These are phyloP conservation scores for Chelonus formosanus DNA, from an alignment of 2,888 invertebrate genomes.

Conservation along the genomic window DNA sequence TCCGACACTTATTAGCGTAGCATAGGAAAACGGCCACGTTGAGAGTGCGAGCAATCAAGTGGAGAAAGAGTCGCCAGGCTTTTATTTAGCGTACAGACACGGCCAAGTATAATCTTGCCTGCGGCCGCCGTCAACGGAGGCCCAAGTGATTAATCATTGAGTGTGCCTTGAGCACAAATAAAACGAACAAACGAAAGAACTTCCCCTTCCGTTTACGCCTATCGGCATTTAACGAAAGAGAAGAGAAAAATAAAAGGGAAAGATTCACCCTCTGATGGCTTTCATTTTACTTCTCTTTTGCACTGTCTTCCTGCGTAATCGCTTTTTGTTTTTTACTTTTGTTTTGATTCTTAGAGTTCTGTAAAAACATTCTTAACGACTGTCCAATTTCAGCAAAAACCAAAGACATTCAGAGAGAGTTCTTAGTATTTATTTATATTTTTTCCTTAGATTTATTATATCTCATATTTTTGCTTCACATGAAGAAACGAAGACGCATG, in stretches of 20 bases:
- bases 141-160: conserved; percentile 34
- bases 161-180: conserved; percentile 26
- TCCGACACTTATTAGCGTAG: conserved; percentile 20
- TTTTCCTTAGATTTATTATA: conserved; percentile 4
- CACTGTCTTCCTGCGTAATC: conserved; percentile 12
- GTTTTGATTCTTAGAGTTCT: too few relatives aligned
- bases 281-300: conserved; percentile 19
- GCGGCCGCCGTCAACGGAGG: conserved; percentile 32
- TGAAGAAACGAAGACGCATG: conserved; percentile 37
- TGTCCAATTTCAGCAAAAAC: conserved; percentile 21
- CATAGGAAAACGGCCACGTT: conserved; percentile 14
- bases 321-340: neutral
- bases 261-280: conserved; percentile 23
- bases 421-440: conserved; percentile 2
- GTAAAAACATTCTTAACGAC: neutral
- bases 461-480: conserved; percentile 34
- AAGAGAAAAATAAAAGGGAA: conserved; percentile 3
- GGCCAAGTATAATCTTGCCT: conserved; percentile 27
- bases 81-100: conserved; percentile 24
- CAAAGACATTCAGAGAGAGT: neutral
- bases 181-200: conserved; percentile 23
- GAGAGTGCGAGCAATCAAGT: conserved; percentile 24
- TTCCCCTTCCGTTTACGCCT: conserved; percentile 28
- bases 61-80: conserved; percentile 21
- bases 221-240: conserved; percentile 26